A percentile compares a stretch with the other conserved stretches of the same genome.
Conservation (phyloP, 2,797 vertebrate species). For the Diceros bicornis region DNA sequence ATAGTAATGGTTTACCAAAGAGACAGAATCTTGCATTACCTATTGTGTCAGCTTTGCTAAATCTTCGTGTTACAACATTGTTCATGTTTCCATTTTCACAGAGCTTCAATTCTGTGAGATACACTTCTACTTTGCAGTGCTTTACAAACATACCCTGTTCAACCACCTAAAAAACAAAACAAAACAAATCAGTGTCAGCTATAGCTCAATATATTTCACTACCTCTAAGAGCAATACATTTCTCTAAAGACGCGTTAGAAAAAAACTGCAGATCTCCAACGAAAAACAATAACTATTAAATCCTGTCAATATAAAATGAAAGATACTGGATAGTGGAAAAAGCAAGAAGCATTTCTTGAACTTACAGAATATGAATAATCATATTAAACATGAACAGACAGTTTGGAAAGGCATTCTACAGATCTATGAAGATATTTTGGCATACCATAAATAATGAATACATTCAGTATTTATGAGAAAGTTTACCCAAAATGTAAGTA, state of each 20-base stretch:
- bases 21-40: conserved; percentile 89
- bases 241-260: conserved; percentile 40
- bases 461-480: conserved; percentile 66
- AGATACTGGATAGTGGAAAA: conserved; percentile 18
- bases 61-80: conserved; percentile 96
- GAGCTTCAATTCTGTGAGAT: conserved; percentile 98
- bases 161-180: conserved; percentile 93
- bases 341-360: conserved; percentile 48
- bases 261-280: conserved; percentile 24
- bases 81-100: conserved; percentile 99
- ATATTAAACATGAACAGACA: conserved; percentile 37
- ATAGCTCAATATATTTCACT: conserved; percentile 62
- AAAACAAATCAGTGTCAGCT: conserved; percentile 80
- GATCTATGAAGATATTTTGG: background rate
- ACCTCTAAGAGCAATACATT: background rate
- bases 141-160: conserved; percentile 99
- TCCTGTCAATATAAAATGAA: conserved; percentile 43
- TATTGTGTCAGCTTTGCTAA: conserved; percentile 99
- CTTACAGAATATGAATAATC: conserved; percentile 50
- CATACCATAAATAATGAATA: conserved; percentile 53
- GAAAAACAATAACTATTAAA: conserved; percentile 52
- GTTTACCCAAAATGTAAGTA: conserved; percentile 53
- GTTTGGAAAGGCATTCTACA: conserved; percentile 52
- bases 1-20: conserved; percentile 48
- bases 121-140: conserved; percentile 99